A percentile compares a stretch with the other conserved stretches of the same genome.
Conservation (phyloP, 2,888 invertebrate genomes). For the Cosmia trapezina region DNA sequence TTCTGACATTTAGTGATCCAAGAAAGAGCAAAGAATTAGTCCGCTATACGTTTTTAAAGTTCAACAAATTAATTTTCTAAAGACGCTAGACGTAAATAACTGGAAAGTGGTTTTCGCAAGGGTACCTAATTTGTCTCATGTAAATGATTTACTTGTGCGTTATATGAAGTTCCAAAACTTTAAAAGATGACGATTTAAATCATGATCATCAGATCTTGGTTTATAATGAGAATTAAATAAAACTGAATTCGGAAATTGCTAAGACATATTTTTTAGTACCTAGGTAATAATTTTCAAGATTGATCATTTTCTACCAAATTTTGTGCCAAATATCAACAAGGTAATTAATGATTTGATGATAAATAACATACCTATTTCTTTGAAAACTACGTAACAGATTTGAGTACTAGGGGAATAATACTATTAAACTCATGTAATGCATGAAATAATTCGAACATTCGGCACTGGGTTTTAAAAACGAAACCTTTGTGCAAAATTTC, state of each 20-base stretch:
- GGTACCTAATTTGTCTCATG: background rate
- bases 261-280: background rate
- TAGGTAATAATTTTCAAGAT: background rate
- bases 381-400: background rate
- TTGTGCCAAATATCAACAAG: background rate
- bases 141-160: background rate
- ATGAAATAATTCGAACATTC: background rate
- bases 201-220: background rate
- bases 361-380: no score
- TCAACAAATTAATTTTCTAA: background rate
- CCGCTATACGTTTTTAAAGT: background rate
- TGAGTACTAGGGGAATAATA: background rate
- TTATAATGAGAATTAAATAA: background rate
- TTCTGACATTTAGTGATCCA: slow-evolving; percentile 13
- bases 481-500: background rate
- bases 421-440: background rate
- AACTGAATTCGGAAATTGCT: background rate
- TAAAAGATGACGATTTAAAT: background rate
- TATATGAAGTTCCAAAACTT: background rate
- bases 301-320: background rate
- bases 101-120: background rate
- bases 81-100: background rate
- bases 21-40: background rate
- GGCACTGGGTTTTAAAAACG: no score
- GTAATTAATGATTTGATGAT: no score